phyloP scores from a whole-genome alignment of 2,797 vertebrate genomes.

The Gephyroberyx darwinii region DNA sequence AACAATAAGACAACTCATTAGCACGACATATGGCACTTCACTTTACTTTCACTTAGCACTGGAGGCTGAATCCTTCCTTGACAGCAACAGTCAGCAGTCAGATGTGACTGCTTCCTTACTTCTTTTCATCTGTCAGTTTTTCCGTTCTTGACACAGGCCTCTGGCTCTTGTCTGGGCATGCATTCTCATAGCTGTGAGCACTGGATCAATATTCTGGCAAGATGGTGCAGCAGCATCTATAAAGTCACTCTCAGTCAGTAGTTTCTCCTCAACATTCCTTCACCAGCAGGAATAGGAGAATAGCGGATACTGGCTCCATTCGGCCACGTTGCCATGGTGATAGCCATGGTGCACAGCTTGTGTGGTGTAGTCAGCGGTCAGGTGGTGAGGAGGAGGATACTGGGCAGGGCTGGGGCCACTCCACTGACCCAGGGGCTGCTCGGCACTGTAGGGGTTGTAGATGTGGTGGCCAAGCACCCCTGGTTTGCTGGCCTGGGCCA shows the following conservation, averaged over 20 bases:
- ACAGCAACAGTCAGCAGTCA: not conserved
- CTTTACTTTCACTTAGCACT: constrained; percentile 25
- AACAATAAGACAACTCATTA: constrained; percentile 44
- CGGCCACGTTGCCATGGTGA: constrained; percentile 84
- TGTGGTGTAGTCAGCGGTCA: constrained; percentile 84
- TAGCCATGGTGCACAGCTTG: constrained; percentile 86
- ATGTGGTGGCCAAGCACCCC: constrained; percentile 82
- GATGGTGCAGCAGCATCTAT: constrained; percentile 2
- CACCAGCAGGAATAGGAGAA: constrained; percentile 94
- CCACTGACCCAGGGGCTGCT: constrained; percentile 89
- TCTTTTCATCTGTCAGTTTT: constrained; percentile 15
- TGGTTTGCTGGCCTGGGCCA: constrained; percentile 81
- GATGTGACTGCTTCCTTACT: not conserved
- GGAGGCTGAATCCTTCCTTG: constrained; percentile 15
- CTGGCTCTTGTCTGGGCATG: constrained; percentile 53
- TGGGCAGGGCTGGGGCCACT: constrained; percentile 80
- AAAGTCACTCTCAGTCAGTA: constrained; percentile 35
- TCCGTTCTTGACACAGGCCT: constrained; percentile 6
- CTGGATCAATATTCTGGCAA: constrained; percentile 13
- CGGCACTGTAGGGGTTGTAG: constrained; percentile 83
- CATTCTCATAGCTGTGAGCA: constrained; percentile 34
- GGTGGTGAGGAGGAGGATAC: constrained; percentile 83
- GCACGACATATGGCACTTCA: constrained; percentile 19
- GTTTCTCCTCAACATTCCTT: constrained; percentile 43
- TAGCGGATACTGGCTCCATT: constrained; percentile 93